These are phyloP conservation scores for Hafferia zeledoni DNA, from an alignment of 2,797 vertebrate species.

Conservation along the genomic window DNA sequence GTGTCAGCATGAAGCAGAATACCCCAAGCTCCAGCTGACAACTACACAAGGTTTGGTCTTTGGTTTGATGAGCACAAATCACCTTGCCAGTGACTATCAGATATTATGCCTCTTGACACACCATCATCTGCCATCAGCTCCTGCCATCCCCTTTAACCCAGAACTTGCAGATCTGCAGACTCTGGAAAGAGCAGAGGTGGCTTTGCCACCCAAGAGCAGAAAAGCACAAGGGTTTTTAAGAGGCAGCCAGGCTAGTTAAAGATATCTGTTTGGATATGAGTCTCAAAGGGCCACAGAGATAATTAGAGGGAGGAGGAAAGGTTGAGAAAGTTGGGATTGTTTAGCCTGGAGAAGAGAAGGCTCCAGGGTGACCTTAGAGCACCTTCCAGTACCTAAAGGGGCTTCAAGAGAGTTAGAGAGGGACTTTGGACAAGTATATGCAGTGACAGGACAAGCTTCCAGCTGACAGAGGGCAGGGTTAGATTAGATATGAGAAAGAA, in stretches of 20 bases:
- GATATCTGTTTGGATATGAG: background rate
- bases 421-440: background rate
- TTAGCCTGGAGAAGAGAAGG: background rate
- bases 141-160: background rate
- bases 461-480: background rate
- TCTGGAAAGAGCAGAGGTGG: background rate
- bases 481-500: background rate
- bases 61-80: background rate
- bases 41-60: background rate
- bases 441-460: background rate
- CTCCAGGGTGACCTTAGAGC: background rate
- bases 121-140: background rate
- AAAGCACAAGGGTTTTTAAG: background rate
- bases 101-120: background rate
- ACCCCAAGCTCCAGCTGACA: too few relatives aligned
- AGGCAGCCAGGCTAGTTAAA: background rate
- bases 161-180: accelerated
- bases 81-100: background rate
- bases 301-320: background rate
- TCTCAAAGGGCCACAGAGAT: background rate
- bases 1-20: background rate
- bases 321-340: background rate
- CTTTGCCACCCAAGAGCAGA: background rate
- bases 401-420: background rate
- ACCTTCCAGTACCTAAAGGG: background rate